Base-by-base conservation (phyloP, 1,140 invertebrate genomes). In the Psix sp. region DNA sequence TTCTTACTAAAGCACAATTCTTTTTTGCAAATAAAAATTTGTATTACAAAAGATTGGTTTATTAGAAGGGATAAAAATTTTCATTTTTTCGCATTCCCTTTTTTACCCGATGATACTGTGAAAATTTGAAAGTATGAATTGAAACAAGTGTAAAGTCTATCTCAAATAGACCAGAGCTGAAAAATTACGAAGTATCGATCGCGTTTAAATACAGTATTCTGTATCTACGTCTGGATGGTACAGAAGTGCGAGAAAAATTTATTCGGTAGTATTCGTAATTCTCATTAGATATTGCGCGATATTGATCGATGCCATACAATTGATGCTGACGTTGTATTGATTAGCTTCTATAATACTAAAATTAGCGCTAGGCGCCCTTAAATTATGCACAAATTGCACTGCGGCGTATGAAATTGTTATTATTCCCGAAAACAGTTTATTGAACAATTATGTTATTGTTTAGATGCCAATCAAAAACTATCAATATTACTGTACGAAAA, bases 301-400 rank as follows among this genome's bases (percentile, higher is more conserved):
- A 68, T 68, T 60, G 65, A 68, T 68, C 54, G 24, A 57, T 68
- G 43, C 20, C 45, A n/a, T 67, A 67, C 49, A 49, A 67, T 67
- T 67, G 57, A 36, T 49, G 20, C 33, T 10, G 45, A 13, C 24
- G 35, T 24, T 57, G 51, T 67, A 67, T 67, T 57, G 63, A 57
- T 67, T 67, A 49, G 51, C 51, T 17, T 33, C 42, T 57, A 57
- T 57, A 67, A 57, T 57, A 31, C 52, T 57, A 57, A 67, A 67
- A 67, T 67, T 67, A 67, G 49, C 52, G 36, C 63, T 48, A n/a
- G 29, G 31, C 16, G 45, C 21, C 18, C n/a, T 43, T 48, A 56
- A 66, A 66, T 66, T 66, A 66, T 66, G 62, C 62, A 66, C 49
- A 21, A 56, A 48, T 56, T 42, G 18, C 13, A n/a, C 7, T n/a